These are phyloP conservation scores for Styela plicata DNA, from an alignment of 23 tunicate genomes.

Conservation along the genomic window DNA sequence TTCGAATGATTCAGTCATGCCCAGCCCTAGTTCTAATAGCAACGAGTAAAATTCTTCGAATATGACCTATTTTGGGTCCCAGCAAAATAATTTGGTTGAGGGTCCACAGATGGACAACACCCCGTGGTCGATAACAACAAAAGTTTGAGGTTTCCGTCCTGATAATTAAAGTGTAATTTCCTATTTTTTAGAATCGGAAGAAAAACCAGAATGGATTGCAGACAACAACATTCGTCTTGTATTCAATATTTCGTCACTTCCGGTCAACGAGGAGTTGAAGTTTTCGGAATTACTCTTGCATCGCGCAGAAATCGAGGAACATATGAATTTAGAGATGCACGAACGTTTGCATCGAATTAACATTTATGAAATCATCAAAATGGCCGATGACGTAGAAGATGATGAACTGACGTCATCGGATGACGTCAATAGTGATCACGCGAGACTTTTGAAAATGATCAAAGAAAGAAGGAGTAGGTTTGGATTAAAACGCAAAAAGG, in stretches of 20 bases:
- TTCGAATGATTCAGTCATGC: too few relatives aligned
- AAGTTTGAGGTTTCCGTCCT: too few relatives aligned
- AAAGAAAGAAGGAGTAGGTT: conserved; percentile 15
- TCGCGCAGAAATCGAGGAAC: conserved; percentile 49
- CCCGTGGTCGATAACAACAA: too few relatives aligned
- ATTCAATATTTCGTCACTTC: conserved; percentile 62
- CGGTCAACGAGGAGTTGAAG: conserved; percentile 45
- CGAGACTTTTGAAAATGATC: conserved; percentile 10
- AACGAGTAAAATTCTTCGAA: too few relatives aligned
- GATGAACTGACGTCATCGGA: background rate
- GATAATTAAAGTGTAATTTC: background rate
- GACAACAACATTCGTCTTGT: conserved; percentile 74
- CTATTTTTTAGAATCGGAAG: conserved; percentile 44
- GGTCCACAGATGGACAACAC: too few relatives aligned
- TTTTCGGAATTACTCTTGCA: conserved; percentile 78
- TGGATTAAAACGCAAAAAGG: background rate
- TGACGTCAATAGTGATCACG: conserved; percentile 21
- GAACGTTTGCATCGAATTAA: conserved; percentile 59
- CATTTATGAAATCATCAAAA: conserved; percentile 64
- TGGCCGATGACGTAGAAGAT: conserved; percentile 22
- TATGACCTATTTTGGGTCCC: too few relatives aligned
- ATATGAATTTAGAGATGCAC: conserved; percentile 5
- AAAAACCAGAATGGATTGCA: conserved; percentile 48
- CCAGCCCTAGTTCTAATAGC: too few relatives aligned
- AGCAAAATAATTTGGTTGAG: too few relatives aligned